These are phyloP conservation scores for Syngnathus typhle DNA, from an alignment of 2,113 vertebrate genomes.

Conservation along the genomic window DNA sequence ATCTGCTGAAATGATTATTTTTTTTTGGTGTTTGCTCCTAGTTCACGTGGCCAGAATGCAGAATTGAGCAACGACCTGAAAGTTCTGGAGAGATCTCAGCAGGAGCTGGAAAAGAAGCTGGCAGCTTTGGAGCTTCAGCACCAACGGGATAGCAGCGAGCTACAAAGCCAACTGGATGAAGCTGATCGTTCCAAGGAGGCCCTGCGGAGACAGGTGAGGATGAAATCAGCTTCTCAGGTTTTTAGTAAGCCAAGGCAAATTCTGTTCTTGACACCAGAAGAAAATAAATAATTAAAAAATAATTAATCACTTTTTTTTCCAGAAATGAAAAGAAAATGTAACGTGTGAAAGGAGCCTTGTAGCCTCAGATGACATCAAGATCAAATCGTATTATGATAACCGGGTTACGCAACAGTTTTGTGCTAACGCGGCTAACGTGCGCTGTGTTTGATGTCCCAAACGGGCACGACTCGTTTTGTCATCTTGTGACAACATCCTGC, in stretches of 20 bases:
- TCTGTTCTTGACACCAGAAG: background rate
- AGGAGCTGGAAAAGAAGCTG: slow-evolving; percentile 83
- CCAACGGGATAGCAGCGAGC: slow-evolving; percentile 75
- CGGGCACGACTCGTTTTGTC: background rate
- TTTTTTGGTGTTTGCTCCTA: slow-evolving; percentile 59
- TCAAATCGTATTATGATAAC: background rate
- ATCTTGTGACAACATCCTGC: background rate
- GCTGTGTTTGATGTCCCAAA: slow-evolving; percentile 1
- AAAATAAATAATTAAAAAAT: too few species aligned
- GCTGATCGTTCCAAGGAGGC: slow-evolving; percentile 80
- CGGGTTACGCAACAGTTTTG: background rate
- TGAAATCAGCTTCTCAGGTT: background rate
- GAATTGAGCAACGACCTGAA: slow-evolving; percentile 79
- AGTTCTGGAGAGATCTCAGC: slow-evolving; percentile 79
- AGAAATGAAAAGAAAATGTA: background rate
- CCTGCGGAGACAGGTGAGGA: slow-evolving; percentile 85
- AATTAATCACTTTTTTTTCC: too few species aligned
- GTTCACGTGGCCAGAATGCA: slow-evolving; percentile 82
- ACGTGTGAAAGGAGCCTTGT: background rate
- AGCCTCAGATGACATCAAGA: background rate
- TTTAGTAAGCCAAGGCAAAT: background rate
- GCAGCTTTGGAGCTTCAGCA: slow-evolving; percentile 82
- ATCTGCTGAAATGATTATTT: slow-evolving; percentile 8
- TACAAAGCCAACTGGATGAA: slow-evolving; percentile 84
- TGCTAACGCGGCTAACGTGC: background rate